A percentile compares a stretch with the other conserved stretches of the same genome.
Evolutionary conservation across 2,888 invertebrate genomes (phyloP).

Genomic region (Pheosia gnoma): DNA sequence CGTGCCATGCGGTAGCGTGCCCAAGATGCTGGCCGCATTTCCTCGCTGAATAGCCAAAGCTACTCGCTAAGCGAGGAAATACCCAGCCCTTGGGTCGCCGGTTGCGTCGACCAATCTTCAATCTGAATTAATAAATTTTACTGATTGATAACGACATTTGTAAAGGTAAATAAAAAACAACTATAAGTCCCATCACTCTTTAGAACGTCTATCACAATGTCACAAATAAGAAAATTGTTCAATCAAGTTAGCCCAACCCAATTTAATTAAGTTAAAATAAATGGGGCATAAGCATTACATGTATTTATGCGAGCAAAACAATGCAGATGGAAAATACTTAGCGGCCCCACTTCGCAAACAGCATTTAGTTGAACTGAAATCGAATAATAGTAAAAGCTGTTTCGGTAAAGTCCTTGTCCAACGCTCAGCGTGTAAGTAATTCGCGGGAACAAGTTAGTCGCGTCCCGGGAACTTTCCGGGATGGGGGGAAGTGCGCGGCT

Average conservation of each 20-base stretch:
- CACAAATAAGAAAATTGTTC: neutral
- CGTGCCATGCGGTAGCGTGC: no score
- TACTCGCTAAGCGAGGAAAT: no score
- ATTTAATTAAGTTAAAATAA: neutral
- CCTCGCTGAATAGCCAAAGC: no score
- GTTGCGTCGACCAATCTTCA: no score
- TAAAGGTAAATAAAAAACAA: no score
- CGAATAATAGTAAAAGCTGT: slow-evolving; percentile 9
- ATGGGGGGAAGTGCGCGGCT: neutral
- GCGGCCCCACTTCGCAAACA: neutral
- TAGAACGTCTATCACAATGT: neutral
- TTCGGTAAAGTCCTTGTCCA: slow-evolving; percentile 4
- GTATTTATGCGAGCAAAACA: neutral
- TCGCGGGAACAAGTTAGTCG: slow-evolving; percentile 6
- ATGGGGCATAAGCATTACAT: neutral
- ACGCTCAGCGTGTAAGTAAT: slow-evolving; percentile 5
- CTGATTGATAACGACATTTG: no score
- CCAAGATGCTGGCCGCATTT: no score
- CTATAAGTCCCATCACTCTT: no score
- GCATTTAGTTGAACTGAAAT: slow-evolving; percentile 7
- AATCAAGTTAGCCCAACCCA: neutral
- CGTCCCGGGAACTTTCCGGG: neutral
- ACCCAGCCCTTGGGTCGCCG: no score
- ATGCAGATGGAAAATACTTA: neutral
- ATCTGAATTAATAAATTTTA: no score